Evolutionary conservation across 1,140 invertebrate species (phyloP), one percentile per base, ranked within the genome.

Genomic region (Marisa cornuarietis): DNA sequence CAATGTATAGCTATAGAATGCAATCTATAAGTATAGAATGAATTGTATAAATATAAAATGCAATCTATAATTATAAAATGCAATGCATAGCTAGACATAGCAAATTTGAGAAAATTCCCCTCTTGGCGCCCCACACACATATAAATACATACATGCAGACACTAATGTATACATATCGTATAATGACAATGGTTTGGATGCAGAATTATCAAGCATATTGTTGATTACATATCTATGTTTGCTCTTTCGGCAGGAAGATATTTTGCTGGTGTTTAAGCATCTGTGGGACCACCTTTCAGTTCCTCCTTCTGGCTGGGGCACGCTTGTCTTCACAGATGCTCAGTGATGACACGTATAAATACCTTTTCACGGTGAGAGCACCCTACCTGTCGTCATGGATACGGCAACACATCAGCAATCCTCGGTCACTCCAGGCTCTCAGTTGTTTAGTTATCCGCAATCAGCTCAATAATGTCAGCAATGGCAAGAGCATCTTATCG

Each of bases 311-410:
- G 49, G 81, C 81, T 24, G 83, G 83, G 22, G 83, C 69, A 14
- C 54, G 71, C 31, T 73, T 83, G 20, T 80, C 83, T 42, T 69
- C 73, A 61, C n/a, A 79, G 26, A 52, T 82, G 8, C 52, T 85
- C 42, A 51, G 22, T 51, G 71, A n/a, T n/a, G n/a, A n/a, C 72
- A 16, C 82, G 81, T 77, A 80, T 24, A 82, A 85, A 63, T 80
- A 83, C 51, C 81, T 79, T 52, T 79, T 83, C 49, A 85, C 82
- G 81, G 61, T 75, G 24, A 84, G 84, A 73, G n/a, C n/a, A n/a
- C 16, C 49, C 26, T 61, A 71, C 22, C 63, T 83, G 10, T 80
- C 72, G 22, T 22, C 18, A 26, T 77, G 80, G 74, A 76, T 85
- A 26, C 71, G 77, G n/a, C 58, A 83, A 13, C 74, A 83, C 52